Conservation (phyloP, 2,888 invertebrate genomes). For the Lissocephala sabroskyi region DNA sequence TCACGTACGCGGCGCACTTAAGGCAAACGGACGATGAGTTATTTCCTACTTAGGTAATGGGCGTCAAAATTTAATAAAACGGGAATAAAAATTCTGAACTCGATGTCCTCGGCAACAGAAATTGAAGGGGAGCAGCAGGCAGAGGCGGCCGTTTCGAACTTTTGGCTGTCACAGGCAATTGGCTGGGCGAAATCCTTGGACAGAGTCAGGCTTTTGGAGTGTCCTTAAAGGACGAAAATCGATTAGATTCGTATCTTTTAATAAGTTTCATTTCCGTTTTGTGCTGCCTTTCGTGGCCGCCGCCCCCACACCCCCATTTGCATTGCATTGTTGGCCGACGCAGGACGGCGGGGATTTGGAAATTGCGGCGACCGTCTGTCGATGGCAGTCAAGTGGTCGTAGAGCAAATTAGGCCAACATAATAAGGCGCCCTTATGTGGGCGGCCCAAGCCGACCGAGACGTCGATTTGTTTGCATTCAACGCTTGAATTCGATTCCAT, state of each 20-base stretch:
- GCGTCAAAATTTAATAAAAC: slow-evolving; percentile 41
- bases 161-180: slow-evolving; percentile 39
- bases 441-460: neutral
- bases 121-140: too few relatives aligned
- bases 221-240: slow-evolving; percentile 58
- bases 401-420: slow-evolving; percentile 52
- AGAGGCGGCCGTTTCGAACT: neutral
- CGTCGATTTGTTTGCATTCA: neutral
- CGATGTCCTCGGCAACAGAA: too few relatives aligned
- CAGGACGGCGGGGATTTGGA: slow-evolving; percentile 39
- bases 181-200: slow-evolving; percentile 13
- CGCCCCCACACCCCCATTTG: slow-evolving; percentile 3
- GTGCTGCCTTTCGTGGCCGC: slow-evolving; percentile 45
- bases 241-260: slow-evolving; percentile 69
- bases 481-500: neutral
- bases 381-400: slow-evolving; percentile 33
- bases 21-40: slow-evolving; percentile 37
- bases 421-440: slow-evolving; percentile 23
- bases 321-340: slow-evolving; percentile 36
- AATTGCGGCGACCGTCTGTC: slow-evolving; percentile 32
- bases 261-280: slow-evolving; percentile 67
- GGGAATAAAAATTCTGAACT: too few relatives aligned
- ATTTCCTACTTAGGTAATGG: slow-evolving; percentile 38
- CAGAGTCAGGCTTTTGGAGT: slow-evolving; percentile 54
- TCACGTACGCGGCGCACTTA: slow-evolving; percentile 44